Evolutionary conservation across 2,797 vertebrate species (phyloP).

Genomic region (Merluccius polli): DNA sequence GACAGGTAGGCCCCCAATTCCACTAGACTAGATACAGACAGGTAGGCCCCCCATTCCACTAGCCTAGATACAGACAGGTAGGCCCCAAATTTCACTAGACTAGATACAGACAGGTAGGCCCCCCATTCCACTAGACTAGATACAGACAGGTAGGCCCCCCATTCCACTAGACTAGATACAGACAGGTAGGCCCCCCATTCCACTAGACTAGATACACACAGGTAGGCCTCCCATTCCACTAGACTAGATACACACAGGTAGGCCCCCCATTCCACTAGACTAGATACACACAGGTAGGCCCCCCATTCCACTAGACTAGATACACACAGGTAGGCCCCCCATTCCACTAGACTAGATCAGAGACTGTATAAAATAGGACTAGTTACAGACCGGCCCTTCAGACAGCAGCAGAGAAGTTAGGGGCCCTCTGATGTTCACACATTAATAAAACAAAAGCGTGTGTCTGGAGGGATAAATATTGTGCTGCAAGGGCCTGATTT

Average conservation of each 20-base stretch:
- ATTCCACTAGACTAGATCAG: not conserved
- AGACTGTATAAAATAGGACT: not conserved
- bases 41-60: too few species aligned
- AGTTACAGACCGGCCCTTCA: conserved; percentile 45
- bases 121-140: too few species aligned
- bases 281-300: not conserved
- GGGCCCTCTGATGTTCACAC: conserved; percentile 62
- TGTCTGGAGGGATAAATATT: conserved; percentile 71
- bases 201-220: too few species aligned
- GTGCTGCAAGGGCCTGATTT: conserved; percentile 66
- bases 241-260: not conserved
- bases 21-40: too few species aligned
- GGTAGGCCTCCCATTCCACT: not conserved
- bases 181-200: too few species aligned
- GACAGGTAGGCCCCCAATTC: not conserved
- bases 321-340: not conserved
- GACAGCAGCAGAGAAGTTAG: conserved; percentile 63
- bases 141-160: too few species aligned
- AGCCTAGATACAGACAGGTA: too few species aligned
- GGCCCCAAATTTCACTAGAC: not conserved
- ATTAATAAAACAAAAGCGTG: conserved; percentile 71
- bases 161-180: not conserved
- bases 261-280: too few species aligned
- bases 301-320: not conserved
- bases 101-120: too few species aligned